Conservation (phyloP, 2,888 invertebrate genomes). For the Lepidocyrtoides sp. region DNA sequence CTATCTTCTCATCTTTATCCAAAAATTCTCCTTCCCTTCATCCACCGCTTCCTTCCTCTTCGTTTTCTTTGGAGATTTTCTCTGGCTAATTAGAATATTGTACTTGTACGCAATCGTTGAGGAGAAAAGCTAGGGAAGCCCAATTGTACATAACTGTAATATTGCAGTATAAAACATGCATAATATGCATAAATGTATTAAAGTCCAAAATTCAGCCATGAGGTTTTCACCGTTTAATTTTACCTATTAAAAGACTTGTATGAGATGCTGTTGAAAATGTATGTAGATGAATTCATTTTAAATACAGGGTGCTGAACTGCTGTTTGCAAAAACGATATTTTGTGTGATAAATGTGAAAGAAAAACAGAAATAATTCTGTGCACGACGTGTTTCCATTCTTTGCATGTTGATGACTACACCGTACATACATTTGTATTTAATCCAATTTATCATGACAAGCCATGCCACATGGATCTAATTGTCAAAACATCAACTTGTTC, state of each 20-base stretch:
- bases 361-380: slow-evolving; percentile 24
- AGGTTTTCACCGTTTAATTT: no score
- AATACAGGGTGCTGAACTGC: background rate
- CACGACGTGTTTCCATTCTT: background rate
- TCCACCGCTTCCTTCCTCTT: slow-evolving; percentile 18
- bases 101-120: background rate
- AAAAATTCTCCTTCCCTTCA: slow-evolving; percentile 27
- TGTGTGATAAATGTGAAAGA: slow-evolving; percentile 35
- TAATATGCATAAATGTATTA: background rate
- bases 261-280: background rate
- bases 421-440: slow-evolving; percentile 29
- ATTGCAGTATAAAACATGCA: background rate
- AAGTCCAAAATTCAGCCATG: background rate
- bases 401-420: background rate
- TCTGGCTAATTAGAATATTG: slow-evolving; percentile 36
- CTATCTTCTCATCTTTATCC: slow-evolving; percentile 28
- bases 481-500: slow-evolving; percentile 26
- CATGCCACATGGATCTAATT: slow-evolving; percentile 49
- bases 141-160: background rate
- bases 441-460: slow-evolving; percentile 53
- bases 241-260: background rate
- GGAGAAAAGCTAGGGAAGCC: background rate
- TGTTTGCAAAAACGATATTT: slow-evolving; percentile 24
- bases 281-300: background rate
- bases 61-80: background rate